Evolutionary conservation across 2,888 invertebrate species (phyloP), one percentile per base, ranked within the genome.

Genomic region (Hedychridium roseum): DNA sequence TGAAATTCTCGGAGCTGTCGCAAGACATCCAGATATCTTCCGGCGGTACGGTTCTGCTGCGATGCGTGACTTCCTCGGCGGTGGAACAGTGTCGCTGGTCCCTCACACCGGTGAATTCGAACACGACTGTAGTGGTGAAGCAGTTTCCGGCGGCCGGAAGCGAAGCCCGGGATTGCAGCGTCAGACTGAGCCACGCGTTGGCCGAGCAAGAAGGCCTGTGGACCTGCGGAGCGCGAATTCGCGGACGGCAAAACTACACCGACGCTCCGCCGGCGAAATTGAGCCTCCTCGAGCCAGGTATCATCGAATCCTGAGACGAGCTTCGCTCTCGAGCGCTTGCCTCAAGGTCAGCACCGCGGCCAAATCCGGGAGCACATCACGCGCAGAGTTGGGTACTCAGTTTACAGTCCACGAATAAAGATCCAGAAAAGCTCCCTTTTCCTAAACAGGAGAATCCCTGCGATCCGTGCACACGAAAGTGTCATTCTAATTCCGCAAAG

Each of bases 1-100:
- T 79, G 1, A 69, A 66, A 11, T 79, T 79, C 61, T 74, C 75
- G 7, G 75, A 79, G 52, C 53, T 79, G n/a, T 77, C 77, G 3
- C 68, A 75, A 45, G 74, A 78, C 53, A 74, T 79, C n/a, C 76
- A 78, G 47, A 71, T 78, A 39, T 69, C 78, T 3, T 68, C 72
- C 14, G 79, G 79, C 2, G 71, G 74, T 2, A 71, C 70, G 20
- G 71, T 77, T 3, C 60, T 70, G 11, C 54, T 79, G n/a, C 73
- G 72, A 2, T 79, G 79, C 57, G 73, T 76, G 12, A 76, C 76
- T 1, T 66, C 71, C 6, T 64, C 68, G 7, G 60, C 70, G 2
- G 77, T 78, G 9, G 77, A 78, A 42, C 74, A 77, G 46, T 79
- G 79, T 48, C 70, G 76, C 36, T 79, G 79, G 79, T 76, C 76